Base-by-base conservation (phyloP, 2,113 vertebrate species). In the Aptenodytes forsteri region DNA sequence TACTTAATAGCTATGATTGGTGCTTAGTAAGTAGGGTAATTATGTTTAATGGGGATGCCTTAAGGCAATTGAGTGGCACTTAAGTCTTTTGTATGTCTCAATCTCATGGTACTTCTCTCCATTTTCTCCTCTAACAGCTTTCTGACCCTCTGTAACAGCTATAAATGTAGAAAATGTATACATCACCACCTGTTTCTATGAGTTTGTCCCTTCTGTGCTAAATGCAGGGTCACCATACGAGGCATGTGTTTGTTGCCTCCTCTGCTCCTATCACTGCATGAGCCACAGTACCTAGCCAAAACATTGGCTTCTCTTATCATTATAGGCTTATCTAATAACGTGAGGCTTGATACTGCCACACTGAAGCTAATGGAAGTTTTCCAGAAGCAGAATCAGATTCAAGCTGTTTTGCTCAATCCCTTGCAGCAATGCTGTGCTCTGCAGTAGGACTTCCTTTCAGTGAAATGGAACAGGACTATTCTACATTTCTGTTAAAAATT, bases 21-120 rank as follows among this genome's bases (percentile, higher is more conserved):
- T 96, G 91, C 97, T 97, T 97, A 97, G 96, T 96, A 98, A 98
- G 96, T 94, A 96, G 93, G 95, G 96, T 93, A 96, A 97, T 97
- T 96, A 97, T 90, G 89, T 97, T 97, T 97, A 97, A 97, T 97
- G 96, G 95, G 75, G 75, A 97, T 88, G 96, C 97, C 97, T 97
- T 96, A 96, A 95, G 91, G 97, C 97, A 97, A 96, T 93, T 92
- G 96, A 98, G 89, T 96, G 85, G 87, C 96, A 94, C 95, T 97
- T 90, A 94, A 89, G 59, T 95, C 95, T 92, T 91, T 97, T 98
- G 92, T 95, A 96, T 93, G 93, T 93, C 96, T 95, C 95, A 94
- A 93, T 97, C 95, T 97, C 94, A 87, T 79, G 89, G 87, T 96
- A 90, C 95, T 97, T 92, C 95, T 94, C 89, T 96, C 90, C 92